A percentile compares a stretch with the other conserved stretches of the same genome.
phyloP scores from a whole-genome alignment of 2,113 vertebrate genomes.

The Halichoerus grypus region DNA sequence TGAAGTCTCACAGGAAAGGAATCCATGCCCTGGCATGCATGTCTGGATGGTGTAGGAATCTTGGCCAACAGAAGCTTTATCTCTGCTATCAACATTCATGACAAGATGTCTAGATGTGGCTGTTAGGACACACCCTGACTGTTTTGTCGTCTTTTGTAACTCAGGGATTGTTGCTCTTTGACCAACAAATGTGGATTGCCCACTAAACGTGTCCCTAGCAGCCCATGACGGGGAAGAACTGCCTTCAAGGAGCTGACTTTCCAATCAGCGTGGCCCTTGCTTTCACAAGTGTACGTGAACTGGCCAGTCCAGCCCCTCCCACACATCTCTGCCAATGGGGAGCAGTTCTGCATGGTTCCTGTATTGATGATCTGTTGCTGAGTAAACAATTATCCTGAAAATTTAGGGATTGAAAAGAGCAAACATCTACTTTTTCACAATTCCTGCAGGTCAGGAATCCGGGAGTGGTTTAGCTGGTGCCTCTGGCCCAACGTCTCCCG shows the following conservation, averaged over 20 bases:
- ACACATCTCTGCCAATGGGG: neutral
- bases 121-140: accelerated
- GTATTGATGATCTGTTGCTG: neutral
- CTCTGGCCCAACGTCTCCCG: neutral
- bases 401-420: neutral
- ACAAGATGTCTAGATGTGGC: neutral
- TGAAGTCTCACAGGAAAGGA: neutral
- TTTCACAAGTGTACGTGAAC: accelerated
- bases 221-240: no score
- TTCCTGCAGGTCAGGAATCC: neutral
- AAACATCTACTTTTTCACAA: neutral
- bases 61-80: neutral
- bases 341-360: neutral
- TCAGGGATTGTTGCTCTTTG: neutral
- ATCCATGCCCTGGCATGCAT: no score
- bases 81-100: neutral
- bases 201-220: neutral
- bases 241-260: neutral
- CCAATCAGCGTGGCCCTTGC: accelerated
- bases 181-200: neutral
- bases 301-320: neutral
- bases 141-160: neutral
- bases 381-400: no score
- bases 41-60: neutral
- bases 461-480: neutral